Evolutionary conservation across 2,113 vertebrate genomes (phyloP).

Genomic region (Buteo buteo): DNA sequence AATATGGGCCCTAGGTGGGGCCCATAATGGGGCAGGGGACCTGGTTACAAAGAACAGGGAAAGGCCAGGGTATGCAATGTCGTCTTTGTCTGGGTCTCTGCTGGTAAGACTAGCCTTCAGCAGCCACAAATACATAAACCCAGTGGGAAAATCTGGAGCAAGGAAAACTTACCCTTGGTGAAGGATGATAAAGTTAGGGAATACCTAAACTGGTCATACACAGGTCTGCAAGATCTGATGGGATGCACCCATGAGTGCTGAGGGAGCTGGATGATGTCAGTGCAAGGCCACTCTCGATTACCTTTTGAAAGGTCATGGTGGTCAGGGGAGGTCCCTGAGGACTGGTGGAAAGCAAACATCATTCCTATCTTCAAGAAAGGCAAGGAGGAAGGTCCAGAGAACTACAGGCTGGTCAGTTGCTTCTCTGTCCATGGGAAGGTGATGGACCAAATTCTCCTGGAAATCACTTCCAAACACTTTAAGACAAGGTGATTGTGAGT

Average conservation of each 20-base stretch:
- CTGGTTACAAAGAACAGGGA: background rate
- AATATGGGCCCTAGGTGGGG: too few species aligned
- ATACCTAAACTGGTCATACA: background rate
- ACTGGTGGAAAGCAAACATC: background rate
- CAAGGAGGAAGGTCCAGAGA: background rate
- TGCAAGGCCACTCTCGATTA: background rate
- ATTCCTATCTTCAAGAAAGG: background rate
- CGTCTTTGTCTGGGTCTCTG: background rate
- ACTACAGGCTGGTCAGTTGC: background rate
- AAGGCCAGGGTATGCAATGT: background rate
- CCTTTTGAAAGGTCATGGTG: background rate
- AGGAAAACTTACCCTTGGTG: background rate
- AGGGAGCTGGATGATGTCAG: background rate
- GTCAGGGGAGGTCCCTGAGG: background rate
- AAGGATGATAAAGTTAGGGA: background rate
- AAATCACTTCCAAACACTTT: background rate
- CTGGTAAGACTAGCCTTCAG: background rate
- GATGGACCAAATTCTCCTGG: background rate
- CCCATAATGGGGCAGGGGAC: background rate
- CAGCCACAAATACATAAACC: background rate
- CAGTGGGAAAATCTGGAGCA: background rate
- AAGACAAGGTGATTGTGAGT: background rate
- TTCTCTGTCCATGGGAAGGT: background rate
- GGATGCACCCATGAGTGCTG: background rate
- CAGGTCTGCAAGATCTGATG: background rate